Evolutionary conservation across 2,797 vertebrate species (phyloP).

Genomic region (Amphiprion clarkii): DNA sequence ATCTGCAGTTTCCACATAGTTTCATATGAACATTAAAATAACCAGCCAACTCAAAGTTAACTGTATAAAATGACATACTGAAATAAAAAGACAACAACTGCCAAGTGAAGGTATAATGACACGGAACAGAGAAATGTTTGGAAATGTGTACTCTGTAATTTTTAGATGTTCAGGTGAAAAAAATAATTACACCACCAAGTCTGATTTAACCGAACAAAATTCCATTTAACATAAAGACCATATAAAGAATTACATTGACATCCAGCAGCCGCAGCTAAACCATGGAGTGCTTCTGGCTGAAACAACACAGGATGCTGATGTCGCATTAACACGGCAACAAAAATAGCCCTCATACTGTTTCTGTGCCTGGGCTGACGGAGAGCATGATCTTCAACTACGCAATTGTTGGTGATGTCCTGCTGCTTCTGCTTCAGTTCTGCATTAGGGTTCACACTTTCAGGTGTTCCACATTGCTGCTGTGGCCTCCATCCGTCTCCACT

Average conservation of each 20-base stretch:
- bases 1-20: not conserved
- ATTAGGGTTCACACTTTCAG: too few relatives aligned
- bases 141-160: not conserved
- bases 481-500: too few relatives aligned
- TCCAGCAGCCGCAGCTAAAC: not conserved
- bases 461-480: too few relatives aligned
- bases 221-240: constrained; percentile 8
- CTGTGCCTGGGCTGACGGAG: not conserved
- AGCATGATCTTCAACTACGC: not conserved
- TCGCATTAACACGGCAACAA: not conserved
- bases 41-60: not conserved
- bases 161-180: not conserved
- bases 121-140: not conserved
- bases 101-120: not conserved
- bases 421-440: not conserved
- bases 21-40: too few relatives aligned
- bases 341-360: not conserved
- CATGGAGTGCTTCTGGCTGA: not conserved
- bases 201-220: constrained; percentile 4
- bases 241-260: not conserved
- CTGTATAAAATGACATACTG: not conserved
- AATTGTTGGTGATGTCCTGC: not conserved
- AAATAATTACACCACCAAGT: not conserved
- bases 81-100: not conserved
- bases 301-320: not conserved